Evolutionary conservation across 1,140 invertebrate genomes (phyloP), one percentile per base, ranked within the genome.

Genomic region (Zaprionus taronus): DNA sequence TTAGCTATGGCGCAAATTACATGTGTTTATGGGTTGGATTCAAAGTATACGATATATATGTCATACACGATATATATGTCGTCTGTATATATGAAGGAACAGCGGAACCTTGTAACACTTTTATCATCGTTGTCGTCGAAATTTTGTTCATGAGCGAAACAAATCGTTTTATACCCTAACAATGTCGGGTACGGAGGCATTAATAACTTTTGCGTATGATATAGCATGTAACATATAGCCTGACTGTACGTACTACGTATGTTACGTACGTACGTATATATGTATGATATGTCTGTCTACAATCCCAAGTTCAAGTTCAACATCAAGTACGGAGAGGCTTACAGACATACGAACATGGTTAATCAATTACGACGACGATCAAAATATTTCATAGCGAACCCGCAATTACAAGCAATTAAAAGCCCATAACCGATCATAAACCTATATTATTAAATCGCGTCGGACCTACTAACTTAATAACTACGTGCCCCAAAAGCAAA

Each of bases 261-360:
- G 9, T 34, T 34, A 34, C 31, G 9, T 2, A 34, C 9, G 31
- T 26, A 26, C 24, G n/a, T n/a, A 26, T 26, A 24, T 24, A 4
- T 24, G 5, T 0, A 5, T 22, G 22, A n/a, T 51, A 51, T 51
- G 20, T 22, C 47, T 51, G 47, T 11, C 47, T 51, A 12, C 47
- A 51, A 51, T 47, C 51, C 76, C 77, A 81, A 81, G 79, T 81
- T 79, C 79, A 81, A 79, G 77, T 68, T 76, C 79, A 79, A 22
- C 62, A 63, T 64, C 63, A 75, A 79, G 77, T 72, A 71, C 62
- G 70, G 15, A 60, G 38, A 36, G 61, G 47, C 71, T 61, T 64
- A 77, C 57, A 66, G 26, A 47, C 41, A 62, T 20, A 55, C 38
- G 17, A 17, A 47, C 41, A 47, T 47, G n/a, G 7, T 71, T 72